Evolutionary conservation across 2,888 invertebrate genomes (phyloP).

Genomic region (Tinea pellionella): DNA sequence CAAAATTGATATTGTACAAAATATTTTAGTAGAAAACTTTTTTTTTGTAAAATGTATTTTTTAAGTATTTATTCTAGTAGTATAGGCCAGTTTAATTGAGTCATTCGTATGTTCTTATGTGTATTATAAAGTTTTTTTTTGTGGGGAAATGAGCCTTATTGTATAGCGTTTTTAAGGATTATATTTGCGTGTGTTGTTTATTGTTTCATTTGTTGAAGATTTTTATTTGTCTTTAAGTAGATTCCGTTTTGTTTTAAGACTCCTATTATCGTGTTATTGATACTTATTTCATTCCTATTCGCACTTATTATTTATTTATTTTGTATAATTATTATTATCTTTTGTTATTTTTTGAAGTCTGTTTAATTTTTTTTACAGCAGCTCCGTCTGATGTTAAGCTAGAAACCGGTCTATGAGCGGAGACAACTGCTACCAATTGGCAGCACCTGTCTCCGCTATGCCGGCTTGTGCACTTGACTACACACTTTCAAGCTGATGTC

Average conservation of each 20-base stretch:
- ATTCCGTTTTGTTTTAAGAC: slow-evolving; percentile 24
- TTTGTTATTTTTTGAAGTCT: too few species aligned
- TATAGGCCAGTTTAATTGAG: slow-evolving; percentile 34
- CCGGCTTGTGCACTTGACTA: too few species aligned
- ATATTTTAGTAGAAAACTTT: slow-evolving; percentile 21
- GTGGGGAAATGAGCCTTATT: slow-evolving; percentile 8
- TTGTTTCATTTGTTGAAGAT: background rate
- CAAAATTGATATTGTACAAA: slow-evolving; percentile 62
- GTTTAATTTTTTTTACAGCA: too few species aligned
- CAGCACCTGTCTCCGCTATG: too few species aligned
- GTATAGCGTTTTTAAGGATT: too few species aligned
- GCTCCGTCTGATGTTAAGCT: too few species aligned
- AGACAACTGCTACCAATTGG: too few species aligned
- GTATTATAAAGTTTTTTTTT: slow-evolving; percentile 20
- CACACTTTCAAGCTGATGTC: too few species aligned
- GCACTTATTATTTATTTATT: background rate
- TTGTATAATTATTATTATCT: too few species aligned
- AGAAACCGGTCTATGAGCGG: too few species aligned
- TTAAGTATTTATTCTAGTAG: slow-evolving; percentile 61
- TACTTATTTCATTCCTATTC: slow-evolving; percentile 24
- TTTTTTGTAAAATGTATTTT: slow-evolving; percentile 19
- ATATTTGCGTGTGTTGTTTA: slow-evolving; percentile 1
- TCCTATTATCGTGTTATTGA: slow-evolving; percentile 36
- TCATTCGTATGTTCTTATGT: slow-evolving; percentile 36
- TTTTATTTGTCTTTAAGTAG: background rate